These are phyloP conservation scores for Carassius gibelio DNA, from an alignment of 2,113 vertebrate species.

Conservation along the genomic window DNA sequence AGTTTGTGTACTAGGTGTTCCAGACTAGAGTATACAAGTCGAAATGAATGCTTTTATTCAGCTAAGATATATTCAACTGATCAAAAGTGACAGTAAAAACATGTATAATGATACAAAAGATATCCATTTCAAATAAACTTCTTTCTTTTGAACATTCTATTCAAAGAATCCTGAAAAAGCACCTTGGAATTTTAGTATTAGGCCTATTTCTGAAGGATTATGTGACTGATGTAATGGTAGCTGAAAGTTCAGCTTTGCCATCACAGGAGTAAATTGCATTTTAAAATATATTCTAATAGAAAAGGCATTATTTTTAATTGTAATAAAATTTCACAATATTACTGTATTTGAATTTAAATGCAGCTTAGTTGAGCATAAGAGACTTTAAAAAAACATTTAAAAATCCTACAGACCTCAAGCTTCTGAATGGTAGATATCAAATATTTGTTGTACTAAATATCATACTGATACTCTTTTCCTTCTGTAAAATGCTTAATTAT, in stretches of 20 bases:
- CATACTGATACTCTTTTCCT: neutral
- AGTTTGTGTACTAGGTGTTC: neutral
- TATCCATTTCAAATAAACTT: neutral
- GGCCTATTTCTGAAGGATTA: neutral
- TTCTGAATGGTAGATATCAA: neutral
- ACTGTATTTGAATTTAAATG: neutral
- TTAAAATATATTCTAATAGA: neutral
- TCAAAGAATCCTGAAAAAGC: too few relatives aligned
- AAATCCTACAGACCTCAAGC: neutral
- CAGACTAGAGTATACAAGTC: neutral
- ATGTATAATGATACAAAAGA: neutral
- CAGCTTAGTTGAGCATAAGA: neutral
- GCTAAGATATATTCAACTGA: neutral
- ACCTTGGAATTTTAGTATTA: neutral
- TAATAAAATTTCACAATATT: neutral
- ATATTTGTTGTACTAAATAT: neutral
- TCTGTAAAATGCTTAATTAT: neutral
- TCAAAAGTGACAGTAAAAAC: neutral
- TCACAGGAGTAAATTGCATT: neutral
- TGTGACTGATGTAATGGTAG: neutral
- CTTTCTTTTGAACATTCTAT: neutral
- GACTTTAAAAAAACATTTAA: neutral
- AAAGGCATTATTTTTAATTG: neutral
- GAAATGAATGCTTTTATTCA: neutral
- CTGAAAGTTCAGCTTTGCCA: neutral